Conservation (phyloP, 2,888 invertebrate genomes). For the Brachypterus glaber region DNA sequence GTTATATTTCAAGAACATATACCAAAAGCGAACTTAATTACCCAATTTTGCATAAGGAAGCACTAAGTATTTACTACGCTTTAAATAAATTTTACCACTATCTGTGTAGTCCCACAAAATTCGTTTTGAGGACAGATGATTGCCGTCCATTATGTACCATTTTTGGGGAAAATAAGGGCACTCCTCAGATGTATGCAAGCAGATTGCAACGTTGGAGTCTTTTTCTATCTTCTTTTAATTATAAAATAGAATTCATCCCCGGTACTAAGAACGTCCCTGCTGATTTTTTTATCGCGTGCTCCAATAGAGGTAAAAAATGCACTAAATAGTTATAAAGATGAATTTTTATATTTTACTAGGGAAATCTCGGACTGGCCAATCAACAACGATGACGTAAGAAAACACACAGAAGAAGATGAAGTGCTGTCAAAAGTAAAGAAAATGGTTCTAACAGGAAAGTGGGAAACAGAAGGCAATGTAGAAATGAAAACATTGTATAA, state of each 20-base stretch:
- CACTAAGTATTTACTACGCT: slow-evolving; percentile 27
- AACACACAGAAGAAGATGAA: background rate
- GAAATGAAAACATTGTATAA: background rate
- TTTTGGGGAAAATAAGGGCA: slow-evolving; percentile 28
- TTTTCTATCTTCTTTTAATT: slow-evolving; percentile 7
- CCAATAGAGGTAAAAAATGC: no score
- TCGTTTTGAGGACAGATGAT: no score
- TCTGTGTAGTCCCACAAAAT: no score
- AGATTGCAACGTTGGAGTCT: no score
- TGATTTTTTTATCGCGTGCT: slow-evolving; percentile 4
- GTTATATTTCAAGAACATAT: no score
- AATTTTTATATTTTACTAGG: slow-evolving; percentile 5
- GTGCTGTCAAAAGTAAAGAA: background rate
- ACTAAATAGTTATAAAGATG: no score
- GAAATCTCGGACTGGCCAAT: slow-evolving; percentile 5
- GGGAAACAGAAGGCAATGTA: slow-evolving; percentile 2
- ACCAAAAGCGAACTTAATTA: no score
- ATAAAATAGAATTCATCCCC: slow-evolving; percentile 9
- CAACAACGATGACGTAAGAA: slow-evolving; percentile 1
- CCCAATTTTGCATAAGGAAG: slow-evolving; percentile 22
- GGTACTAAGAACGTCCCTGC: slow-evolving; percentile 4
- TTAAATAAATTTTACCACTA: slow-evolving; percentile 7
- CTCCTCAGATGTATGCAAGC: no score
- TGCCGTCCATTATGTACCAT: no score
- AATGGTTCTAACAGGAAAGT: background rate